phyloP scores from a whole-genome alignment of 2,113 vertebrate genomes.

The Andinoacara biseriatus region DNA sequence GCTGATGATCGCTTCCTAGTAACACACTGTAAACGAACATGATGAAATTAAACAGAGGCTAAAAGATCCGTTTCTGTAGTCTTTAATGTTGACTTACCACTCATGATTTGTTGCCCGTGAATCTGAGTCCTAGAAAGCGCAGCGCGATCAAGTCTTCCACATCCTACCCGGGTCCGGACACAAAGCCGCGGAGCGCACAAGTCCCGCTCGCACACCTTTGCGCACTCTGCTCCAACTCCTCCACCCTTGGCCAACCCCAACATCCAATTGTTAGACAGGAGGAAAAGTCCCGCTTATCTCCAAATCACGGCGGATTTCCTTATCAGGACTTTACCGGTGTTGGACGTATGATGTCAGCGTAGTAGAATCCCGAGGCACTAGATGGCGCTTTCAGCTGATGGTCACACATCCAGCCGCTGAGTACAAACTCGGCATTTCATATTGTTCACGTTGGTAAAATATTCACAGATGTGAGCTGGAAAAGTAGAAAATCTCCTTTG shows the following conservation, averaged over 20 bases:
- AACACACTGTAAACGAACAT: neutral
- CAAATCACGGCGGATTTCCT: neutral
- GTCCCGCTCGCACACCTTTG: constrained; percentile 9
- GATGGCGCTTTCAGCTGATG: constrained; percentile 50
- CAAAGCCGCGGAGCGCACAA: neutral
- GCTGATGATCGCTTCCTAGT: neutral
- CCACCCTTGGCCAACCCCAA: neutral
- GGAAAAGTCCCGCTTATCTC: neutral
- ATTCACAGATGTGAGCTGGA: neutral
- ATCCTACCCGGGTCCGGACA: neutral
- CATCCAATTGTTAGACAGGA: neutral
- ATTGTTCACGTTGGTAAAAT: neutral
- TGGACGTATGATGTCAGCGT: neutral
- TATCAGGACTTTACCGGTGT: neutral
- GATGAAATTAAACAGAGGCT: neutral
- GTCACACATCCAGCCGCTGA: neutral
- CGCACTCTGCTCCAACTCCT: neutral
- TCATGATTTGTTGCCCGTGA: constrained; percentile 45
- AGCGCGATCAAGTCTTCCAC: neutral
- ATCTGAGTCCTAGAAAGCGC: neutral
- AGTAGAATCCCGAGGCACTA: constrained; percentile 21
- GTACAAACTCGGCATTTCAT: neutral
- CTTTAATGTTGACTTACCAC: constrained; percentile 51
- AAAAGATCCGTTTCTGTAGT: neutral
- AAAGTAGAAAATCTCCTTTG: neutral